These are phyloP conservation scores for Notospermus geniculatus DNA, from an alignment of 1,140 invertebrate species.

Conservation along the genomic window DNA sequence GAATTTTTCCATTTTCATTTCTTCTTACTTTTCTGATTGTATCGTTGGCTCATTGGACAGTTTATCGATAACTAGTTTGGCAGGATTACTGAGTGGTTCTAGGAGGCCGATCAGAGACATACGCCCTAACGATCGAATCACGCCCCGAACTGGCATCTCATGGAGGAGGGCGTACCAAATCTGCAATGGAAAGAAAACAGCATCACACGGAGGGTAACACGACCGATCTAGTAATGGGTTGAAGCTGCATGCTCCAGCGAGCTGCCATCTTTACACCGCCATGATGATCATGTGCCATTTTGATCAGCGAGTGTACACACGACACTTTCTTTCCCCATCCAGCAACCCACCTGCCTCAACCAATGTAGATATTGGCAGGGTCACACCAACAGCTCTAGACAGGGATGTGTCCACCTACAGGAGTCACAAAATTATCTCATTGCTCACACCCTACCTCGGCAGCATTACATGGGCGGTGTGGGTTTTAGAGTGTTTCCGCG, in stretches of 20 bases:
- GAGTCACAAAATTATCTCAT: too few relatives aligned
- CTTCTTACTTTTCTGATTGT: slow-evolving; percentile 5
- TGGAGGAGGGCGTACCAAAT: slow-evolving; percentile 65
- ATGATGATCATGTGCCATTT: slow-evolving; percentile 20
- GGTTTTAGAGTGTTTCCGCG: too few relatives aligned
- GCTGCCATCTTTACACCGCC: background rate
- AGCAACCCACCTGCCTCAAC: too few relatives aligned
- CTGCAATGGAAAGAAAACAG: slow-evolving; percentile 38
- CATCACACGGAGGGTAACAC: background rate
- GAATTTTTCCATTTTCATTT: too few relatives aligned
- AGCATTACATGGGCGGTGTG: too few relatives aligned
- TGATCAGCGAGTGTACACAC: too few relatives aligned
- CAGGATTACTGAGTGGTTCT: slow-evolving; percentile 46
- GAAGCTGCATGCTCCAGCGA: background rate
- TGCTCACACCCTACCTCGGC: too few relatives aligned
- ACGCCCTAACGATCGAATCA: slow-evolving; percentile 63
- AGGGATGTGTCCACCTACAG: too few relatives aligned
- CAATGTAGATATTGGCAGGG: too few relatives aligned
- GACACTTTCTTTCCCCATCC: too few relatives aligned
- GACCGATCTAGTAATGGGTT: too few relatives aligned
- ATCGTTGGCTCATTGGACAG: slow-evolving; percentile 16
- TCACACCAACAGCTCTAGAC: too few relatives aligned
- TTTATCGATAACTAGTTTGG: slow-evolving; percentile 24
- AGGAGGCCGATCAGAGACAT: slow-evolving; percentile 65
- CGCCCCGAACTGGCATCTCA: slow-evolving; percentile 58